Evolutionary conservation across 2,113 vertebrate species (phyloP), one percentile per base, ranked within the genome.

Genomic region (Bubalus kerabau): DNA sequence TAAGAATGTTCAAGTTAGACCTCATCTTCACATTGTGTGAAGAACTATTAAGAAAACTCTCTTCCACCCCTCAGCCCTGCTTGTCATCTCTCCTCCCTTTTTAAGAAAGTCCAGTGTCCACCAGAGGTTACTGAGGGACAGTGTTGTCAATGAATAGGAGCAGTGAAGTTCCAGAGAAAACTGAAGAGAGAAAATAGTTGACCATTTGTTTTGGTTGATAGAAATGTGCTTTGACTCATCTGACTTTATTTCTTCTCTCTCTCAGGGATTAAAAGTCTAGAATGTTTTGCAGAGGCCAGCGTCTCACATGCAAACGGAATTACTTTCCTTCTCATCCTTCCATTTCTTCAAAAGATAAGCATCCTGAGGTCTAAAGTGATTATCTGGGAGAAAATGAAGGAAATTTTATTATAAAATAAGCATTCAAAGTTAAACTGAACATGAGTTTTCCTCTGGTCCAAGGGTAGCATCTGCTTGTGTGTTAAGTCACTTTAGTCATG

Each of bases 111-210:
- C 91, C 48, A 91, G 23, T 94, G 80, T 43, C 46, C 96, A 97
- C 95, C 87, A 78, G 9, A 94, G 74, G 80, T 19, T 81, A 97
- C 1, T 11, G 43, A 94, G 36, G 4, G 11, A 48, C 10, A 52
- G 7, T 62, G 82, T 19, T 40, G 81, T 97, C 50, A 85, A 30
- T 90, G 95, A 90, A 95, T 95, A 10, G 26, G 85, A 92, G 93
- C 23, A 74, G 24, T 40, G 84, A 97, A 59, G 81, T 90, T 86
- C 54, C 52, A 97, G 94, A 96, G 96, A 98, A 98, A 98, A 95
- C 78, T 83, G 48, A 97, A 97, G 13, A 92, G 9, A 93, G 43
- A 1, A 95, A 87, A 94, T 96, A 89, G 5, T 46, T 64, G 36
- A 40, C 12, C 23, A 11, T 52, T 94, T 82, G 10, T 52, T 95